A percentile compares a stretch with the other conserved stretches of the same genome.
Conservation (phyloP, 2,113 vertebrate genomes). For the Callionymus lyra region DNA sequence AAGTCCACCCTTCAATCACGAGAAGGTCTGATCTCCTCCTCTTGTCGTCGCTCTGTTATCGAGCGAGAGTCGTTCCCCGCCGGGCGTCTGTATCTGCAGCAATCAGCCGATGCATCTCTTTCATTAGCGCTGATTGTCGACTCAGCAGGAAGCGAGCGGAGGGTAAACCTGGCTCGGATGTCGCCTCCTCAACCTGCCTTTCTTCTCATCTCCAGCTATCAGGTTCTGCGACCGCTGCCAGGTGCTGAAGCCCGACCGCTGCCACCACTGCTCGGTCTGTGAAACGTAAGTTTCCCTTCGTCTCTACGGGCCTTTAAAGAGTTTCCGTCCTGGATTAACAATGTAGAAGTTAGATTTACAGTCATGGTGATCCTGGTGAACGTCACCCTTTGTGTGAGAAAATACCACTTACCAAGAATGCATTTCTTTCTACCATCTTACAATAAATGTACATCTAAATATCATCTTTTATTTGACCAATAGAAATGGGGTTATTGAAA, state of each 20-base stretch:
- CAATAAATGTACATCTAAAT: no score
- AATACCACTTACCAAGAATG: no score
- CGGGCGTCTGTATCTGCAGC: slow-evolving; percentile 17
- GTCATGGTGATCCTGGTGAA: no score
- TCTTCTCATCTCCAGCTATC: slow-evolving; percentile 73
- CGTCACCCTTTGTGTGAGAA: no score
- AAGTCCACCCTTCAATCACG: no score
- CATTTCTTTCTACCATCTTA: no score
- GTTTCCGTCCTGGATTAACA: no score
- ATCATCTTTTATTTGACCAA: no score
- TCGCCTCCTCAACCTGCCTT: slow-evolving; percentile 31
- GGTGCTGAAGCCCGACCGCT: slow-evolving; percentile 95
- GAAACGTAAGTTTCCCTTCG: slow-evolving; percentile 79
- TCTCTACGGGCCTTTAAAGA: slow-evolving; percentile 20
- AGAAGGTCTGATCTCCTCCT: no score
- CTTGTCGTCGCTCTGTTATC: slow-evolving; percentile 15
- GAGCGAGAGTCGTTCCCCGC: slow-evolving; percentile 8
- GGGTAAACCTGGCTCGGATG: slow-evolving; percentile 46
- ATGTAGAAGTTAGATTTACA: no score
- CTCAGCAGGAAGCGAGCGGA: slow-evolving; percentile 34
- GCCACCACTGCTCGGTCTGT: slow-evolving; percentile 95
- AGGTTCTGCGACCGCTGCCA: slow-evolving; percentile 96
- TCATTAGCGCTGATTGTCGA: slow-evolving; percentile 49
- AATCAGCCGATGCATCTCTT: slow-evolving; percentile 35
- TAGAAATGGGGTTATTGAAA: no score